phyloP scores from a whole-genome alignment of 2,888 invertebrate species.

The Orthosia cruda region DNA sequence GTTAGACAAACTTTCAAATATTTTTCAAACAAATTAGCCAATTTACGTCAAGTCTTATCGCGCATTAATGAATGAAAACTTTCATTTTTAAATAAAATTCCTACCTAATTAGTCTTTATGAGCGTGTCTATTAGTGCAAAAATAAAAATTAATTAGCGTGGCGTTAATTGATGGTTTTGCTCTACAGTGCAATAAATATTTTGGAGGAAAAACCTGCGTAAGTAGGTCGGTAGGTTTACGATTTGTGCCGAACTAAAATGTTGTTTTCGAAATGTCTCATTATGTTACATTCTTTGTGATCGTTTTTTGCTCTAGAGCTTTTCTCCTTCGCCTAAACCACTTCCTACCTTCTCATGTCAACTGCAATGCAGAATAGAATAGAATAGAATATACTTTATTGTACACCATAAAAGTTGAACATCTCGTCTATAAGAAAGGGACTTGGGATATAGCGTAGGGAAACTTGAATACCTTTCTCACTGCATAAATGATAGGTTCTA shows the following conservation, averaged over 20 bases:
- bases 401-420: too few relatives aligned
- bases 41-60: slow-evolving; percentile 45
- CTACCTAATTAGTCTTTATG: slow-evolving; percentile 51
- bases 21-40: slow-evolving; percentile 41
- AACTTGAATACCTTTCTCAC: not conserved
- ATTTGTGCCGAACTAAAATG: slow-evolving; percentile 8
- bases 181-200: slow-evolving; percentile 21
- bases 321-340: not conserved
- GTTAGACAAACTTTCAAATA: slow-evolving; percentile 23
- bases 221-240: slow-evolving; percentile 18
- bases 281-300: not conserved
- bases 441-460: too few relatives aligned
- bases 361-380: too few relatives aligned
- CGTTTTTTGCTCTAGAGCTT: not conserved
- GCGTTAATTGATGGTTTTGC: slow-evolving; percentile 35
- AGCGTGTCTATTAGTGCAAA: slow-evolving; percentile 38
- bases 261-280: not conserved
- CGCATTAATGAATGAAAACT: slow-evolving; percentile 41
- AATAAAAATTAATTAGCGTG: slow-evolving; percentile 63
- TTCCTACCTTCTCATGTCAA: not conserved
- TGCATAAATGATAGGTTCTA: too few relatives aligned
- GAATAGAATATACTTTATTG: too few relatives aligned
- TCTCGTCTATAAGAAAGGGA: too few relatives aligned
- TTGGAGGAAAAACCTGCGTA: slow-evolving; percentile 15
- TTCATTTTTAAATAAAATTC: slow-evolving; percentile 40